These are phyloP conservation scores for Cosmia trapezina DNA, from an alignment of 2,888 invertebrate genomes.

Conservation along the genomic window DNA sequence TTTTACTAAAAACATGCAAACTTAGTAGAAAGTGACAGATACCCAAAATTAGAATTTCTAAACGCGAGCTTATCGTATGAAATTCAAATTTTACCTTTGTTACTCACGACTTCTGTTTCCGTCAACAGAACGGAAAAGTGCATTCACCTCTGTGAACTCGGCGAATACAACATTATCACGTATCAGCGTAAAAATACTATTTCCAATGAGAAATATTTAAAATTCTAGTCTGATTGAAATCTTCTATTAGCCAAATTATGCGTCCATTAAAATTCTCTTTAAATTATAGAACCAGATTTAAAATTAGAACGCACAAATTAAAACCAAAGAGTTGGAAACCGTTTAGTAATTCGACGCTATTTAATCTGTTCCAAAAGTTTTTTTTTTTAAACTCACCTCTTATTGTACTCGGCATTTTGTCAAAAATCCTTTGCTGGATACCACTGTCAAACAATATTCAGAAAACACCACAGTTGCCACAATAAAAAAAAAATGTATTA, in stretches of 20 bases:
- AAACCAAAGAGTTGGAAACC: conserved; percentile 31
- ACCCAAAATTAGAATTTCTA: conserved; percentile 70
- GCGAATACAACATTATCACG: conserved; percentile 23
- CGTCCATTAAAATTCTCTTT: conserved; percentile 46
- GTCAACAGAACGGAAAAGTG: conserved; percentile 77
- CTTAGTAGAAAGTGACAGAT: conserved; percentile 72
- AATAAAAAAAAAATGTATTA: conserved; percentile 69
- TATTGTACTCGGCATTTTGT: conserved; percentile 89
- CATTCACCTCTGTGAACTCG: conserved; percentile 73
- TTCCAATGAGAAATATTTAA: conserved; percentile 23
- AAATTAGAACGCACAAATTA: conserved; percentile 39
- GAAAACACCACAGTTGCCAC: conserved; percentile 70
- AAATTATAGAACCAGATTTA: conserved; percentile 20
- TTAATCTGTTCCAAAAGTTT: conserved; percentile 26
- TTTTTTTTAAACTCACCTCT: conserved; percentile 82
- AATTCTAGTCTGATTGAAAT: conserved; percentile 24
- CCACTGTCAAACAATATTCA: conserved; percentile 71
- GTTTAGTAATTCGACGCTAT: conserved; percentile 2
- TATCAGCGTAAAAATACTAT: conserved; percentile 21
- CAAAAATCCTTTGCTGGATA: conserved; percentile 74
- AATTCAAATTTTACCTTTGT: conserved; percentile 77
- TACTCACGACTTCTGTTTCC: conserved; percentile 70
- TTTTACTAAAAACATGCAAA: conserved; percentile 43
- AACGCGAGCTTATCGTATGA: conserved; percentile 69
- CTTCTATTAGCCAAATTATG: conserved; percentile 25